Evolutionary conservation across 2,888 invertebrate genomes (phyloP), one percentile per base, ranked within the genome.

Genomic region (Leptopilina syphax): DNA sequence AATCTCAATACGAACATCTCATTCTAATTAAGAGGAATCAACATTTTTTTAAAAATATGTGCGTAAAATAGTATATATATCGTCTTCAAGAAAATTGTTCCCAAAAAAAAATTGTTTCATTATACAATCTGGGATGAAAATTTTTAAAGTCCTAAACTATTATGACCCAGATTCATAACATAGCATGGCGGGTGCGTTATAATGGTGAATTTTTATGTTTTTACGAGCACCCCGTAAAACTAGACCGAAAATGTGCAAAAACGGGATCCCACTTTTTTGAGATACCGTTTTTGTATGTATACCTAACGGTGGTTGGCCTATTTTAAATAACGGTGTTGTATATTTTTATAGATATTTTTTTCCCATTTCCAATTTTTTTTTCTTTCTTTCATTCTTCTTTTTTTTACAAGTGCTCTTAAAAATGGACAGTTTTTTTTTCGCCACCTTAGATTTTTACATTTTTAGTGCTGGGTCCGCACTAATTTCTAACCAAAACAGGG

Each of bases 401-500:
- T 85, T 81, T 84, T 84, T 84, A 84, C 79, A 80, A 77, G 27
- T 47, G 65, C 78, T 84, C 65, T 10, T 24, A n/a, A 41, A 78
- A 60, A 44, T 44, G 57, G 65, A 60, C 41, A 54, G 77, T 76
- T 57, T 50, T 50, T 50, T 50, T 50, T 10, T 86, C 84, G 86
- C 85, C 34, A 34, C 34, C 34, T 34, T 34, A 82, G 81, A 8
- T 50, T 80, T 89, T 88, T 88, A 86, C 57, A 57, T 73, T 73
- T 73, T 73, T 57, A 73, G 57, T 79, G 77, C 73, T 68, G 67
- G 54, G 70, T 76, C 44, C 85, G 89, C 82, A 86, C 90, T 90
- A 88, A 91, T 91, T 91, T 83, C 81, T 86, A 87, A 89, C 89
- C 90, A 90, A 90, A 91, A 90, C 87, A 89, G 90, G 88, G 86